A percentile compares a stretch with the other conserved stretches of the same genome.
Evolutionary conservation across 2,888 invertebrate species (phyloP).

Genomic region (Lacanobia wlatinum): DNA sequence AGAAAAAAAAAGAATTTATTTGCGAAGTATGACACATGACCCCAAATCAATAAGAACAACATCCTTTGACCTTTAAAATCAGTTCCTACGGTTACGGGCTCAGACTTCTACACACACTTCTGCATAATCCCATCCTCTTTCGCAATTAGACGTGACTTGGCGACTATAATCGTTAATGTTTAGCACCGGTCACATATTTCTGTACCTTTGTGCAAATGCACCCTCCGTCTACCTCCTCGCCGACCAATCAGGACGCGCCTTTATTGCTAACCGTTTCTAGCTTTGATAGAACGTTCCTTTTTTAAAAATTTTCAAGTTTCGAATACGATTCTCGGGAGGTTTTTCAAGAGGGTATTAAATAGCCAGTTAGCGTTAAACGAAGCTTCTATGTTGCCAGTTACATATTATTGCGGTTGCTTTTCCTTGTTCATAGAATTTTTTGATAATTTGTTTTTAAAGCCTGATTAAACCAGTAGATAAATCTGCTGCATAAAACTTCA

Average conservation of each 20-base stretch:
- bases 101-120: conserved; percentile 40
- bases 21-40: too few relatives aligned
- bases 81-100: background rate
- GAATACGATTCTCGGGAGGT: conserved; percentile 12
- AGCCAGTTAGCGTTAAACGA: conserved; percentile 1
- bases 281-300: conserved; percentile 62
- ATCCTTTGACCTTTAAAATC: background rate
- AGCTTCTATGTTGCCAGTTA: conserved; percentile 12
- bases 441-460: too few relatives aligned
- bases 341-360: conserved; percentile 30
- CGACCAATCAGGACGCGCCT: conserved; percentile 73
- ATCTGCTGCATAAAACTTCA: too few relatives aligned
- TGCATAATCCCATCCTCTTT: conserved; percentile 76
- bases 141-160: conserved; percentile 90
- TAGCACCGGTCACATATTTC: conserved; percentile 89
- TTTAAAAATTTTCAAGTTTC: conserved; percentile 54
- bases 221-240: conserved; percentile 78
- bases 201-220: conserved; percentile 88
- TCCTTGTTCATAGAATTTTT: background rate
- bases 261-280: conserved; percentile 67
- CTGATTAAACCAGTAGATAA: too few relatives aligned
- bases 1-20: too few relatives aligned
- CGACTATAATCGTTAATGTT: conserved; percentile 90
- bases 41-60: too few relatives aligned
- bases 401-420: background rate